Percentiles rank a stretch among this genome's conserved stretches.
Conservation (phyloP, 2,797 vertebrate species). For the Rhabdophis nuchalis region DNA sequence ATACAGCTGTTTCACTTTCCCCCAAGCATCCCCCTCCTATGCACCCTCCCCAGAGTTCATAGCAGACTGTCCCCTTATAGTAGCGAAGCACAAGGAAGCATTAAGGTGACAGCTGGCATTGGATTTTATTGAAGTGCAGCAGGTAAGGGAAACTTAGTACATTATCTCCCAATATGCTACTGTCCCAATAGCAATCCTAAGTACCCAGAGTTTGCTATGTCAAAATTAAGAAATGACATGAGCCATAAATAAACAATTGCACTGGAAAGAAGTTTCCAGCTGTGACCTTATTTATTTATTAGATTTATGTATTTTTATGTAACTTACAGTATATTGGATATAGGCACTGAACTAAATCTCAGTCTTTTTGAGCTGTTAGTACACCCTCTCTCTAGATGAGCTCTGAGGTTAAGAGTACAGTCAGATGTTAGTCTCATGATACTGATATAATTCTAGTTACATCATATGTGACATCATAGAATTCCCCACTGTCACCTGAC, state of each 20-base stretch:
- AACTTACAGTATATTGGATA: neutral
- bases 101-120: neutral
- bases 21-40: neutral
- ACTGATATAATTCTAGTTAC: conserved; percentile 36
- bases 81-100: neutral
- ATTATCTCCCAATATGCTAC: neutral
- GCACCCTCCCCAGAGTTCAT: neutral
- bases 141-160: neutral
- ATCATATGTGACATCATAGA: conserved; percentile 32
- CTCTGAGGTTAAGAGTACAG: neutral
- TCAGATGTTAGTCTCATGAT: conserved; percentile 30
- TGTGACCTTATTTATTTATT: neutral
- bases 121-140: neutral
- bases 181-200: neutral
- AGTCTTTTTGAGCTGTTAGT: neutral
- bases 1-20: neutral
- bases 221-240: neutral
- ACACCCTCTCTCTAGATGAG: no score
- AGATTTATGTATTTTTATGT: neutral
- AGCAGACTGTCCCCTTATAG: neutral
- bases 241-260: neutral
- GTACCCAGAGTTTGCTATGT: neutral
- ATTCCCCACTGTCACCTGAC: conserved; percentile 17
- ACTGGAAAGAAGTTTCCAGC: neutral
- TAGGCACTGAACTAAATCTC: neutral